These are phyloP conservation scores for Palaemon carinicauda DNA, from an alignment of 1,140 invertebrate species.

Conservation along the genomic window DNA sequence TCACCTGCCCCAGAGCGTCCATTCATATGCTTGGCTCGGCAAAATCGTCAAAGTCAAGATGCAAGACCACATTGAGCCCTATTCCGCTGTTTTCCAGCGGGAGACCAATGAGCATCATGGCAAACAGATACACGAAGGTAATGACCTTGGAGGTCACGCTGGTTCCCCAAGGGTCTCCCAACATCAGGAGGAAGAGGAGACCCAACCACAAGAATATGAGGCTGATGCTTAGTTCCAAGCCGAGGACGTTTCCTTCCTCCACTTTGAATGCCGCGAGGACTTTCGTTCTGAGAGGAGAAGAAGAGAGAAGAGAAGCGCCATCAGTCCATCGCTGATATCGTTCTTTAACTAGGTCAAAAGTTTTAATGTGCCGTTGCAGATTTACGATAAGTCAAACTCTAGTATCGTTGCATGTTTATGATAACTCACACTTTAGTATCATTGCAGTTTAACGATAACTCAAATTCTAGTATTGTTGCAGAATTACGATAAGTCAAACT, in stretches of 20 bases:
- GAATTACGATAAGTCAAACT: too few relatives aligned
- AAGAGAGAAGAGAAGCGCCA: too few relatives aligned
- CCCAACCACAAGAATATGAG: slow-evolving; percentile 1
- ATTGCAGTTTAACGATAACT: too few relatives aligned
- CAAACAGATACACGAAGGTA: slow-evolving; percentile 16
- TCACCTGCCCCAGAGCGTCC: slow-evolving; percentile 42
- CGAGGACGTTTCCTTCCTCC: background rate
- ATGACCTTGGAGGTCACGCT: background rate
- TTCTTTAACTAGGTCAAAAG: too few relatives aligned
- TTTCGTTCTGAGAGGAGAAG: background rate
- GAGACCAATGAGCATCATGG: slow-evolving; percentile 2
- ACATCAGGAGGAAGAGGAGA: slow-evolving; percentile 1
- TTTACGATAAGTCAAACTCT: too few relatives aligned
- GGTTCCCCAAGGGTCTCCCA: background rate
- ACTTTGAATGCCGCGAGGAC: background rate
- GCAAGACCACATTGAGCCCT: background rate
- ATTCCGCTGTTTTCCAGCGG: background rate
- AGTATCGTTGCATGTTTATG: too few relatives aligned
- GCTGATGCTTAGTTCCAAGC: background rate
- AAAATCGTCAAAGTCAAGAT: background rate
- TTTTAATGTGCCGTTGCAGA: too few relatives aligned
- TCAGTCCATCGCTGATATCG: too few relatives aligned
- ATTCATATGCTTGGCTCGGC: slow-evolving; percentile 15
- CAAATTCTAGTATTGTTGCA: too few relatives aligned
- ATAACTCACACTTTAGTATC: too few relatives aligned